Evolutionary conservation across 2,113 vertebrate genomes (phyloP).

Genomic region (Rana temporaria): DNA sequence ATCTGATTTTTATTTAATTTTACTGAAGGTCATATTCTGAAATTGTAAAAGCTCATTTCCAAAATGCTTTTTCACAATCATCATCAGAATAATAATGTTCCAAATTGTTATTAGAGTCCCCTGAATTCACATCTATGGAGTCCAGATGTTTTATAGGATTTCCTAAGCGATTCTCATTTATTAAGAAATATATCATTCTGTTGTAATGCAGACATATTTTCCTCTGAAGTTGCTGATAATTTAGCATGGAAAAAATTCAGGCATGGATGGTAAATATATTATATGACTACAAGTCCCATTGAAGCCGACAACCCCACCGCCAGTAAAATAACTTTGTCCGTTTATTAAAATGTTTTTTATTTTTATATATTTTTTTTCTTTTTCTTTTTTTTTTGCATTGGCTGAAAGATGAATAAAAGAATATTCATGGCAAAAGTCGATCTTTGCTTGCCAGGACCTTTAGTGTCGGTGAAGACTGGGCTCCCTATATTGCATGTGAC

Average conservation of each 20-base stretch:
- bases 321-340: neutral
- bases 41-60: neutral
- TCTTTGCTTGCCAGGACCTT: constrained; percentile 35
- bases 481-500: constrained; percentile 17
- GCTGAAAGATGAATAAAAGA: constrained; percentile 34
- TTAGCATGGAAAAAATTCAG: constrained; percentile 67
- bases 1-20: constrained; percentile 1
- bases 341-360: constrained; percentile 29
- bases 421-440: constrained; percentile 11
- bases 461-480: constrained; percentile 50
- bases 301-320: neutral
- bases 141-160: constrained; percentile 69
- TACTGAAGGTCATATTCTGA: too few relatives aligned
- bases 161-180: constrained; percentile 67
- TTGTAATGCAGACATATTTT: constrained; percentile 32
- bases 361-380: too few relatives aligned
- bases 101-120: constrained; percentile 17
- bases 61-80: constrained; percentile 15
- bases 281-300: constrained; percentile 64
- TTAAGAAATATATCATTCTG: constrained; percentile 56
- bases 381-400: constrained; percentile 10
- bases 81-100: neutral
- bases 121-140: constrained; percentile 52
- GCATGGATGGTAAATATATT: constrained; percentile 72
- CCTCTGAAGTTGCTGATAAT: constrained; percentile 67